Evolutionary conservation across 2,797 vertebrate genomes (phyloP), one percentile per base, ranked within the genome.

Genomic region (Scyliorhinus canicula): DNA sequence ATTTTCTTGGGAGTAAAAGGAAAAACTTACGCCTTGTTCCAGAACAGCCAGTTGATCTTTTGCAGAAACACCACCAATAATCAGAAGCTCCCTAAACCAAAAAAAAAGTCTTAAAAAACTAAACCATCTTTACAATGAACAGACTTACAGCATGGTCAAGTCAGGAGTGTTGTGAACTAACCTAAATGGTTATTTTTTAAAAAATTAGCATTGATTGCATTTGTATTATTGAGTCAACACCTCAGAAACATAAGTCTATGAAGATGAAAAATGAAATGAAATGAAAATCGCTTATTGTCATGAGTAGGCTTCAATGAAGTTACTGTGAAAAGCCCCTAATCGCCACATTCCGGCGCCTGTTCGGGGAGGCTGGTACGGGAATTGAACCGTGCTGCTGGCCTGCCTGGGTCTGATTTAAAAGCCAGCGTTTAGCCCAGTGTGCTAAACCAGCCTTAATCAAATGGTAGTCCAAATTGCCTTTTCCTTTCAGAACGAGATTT

Each of bases 11-110:
- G 40, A 65, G 7, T 40, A 77, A 40, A 28, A 24, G 52, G 60
- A 0, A 55, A 91, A 71, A 97, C 98, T 95, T 97, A 99, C 99
- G 93, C 99, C 99, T 40, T 98, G 98, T 67, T 99, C 99, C 95
- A 99, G 96, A 95, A 98, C 95, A 8, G 98, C 97, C 26, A 99
- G 97, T 96, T 99, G 99, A 52, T 99, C 99, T 96, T 98, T 99
- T 85, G 99, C 99, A 95, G 99, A 97, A 95, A 99, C 98, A 0
- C 99, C 99, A 95, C 99, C 99, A 94, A 99, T 99, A 95, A 99
- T 98, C 95, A 99, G 96, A 50, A 99, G 97, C 21, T 99, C 98
- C 96, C 99, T 99, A 96, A 24, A 95, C 65, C 95, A 7, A 95
- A 95, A 97, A 52, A 95, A 63, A 0, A 95, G 24, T 95, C 31